These are phyloP conservation scores for Camponotus pennsylvanicus DNA, from an alignment of 1,140 invertebrate genomes.

Conservation along the genomic window DNA sequence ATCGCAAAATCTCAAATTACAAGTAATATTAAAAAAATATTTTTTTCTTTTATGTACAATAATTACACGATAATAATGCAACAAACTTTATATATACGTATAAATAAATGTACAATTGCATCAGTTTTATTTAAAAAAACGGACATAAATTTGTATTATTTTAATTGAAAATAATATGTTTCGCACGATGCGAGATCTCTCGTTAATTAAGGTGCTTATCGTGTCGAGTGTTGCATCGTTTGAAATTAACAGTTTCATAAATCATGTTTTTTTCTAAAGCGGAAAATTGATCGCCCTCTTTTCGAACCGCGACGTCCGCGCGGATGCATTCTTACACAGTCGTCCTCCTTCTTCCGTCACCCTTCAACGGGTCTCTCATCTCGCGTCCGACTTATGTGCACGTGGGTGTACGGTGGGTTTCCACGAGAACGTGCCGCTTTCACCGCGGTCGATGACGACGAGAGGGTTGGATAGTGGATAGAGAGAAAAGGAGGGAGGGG, in stretches of 20 bases:
- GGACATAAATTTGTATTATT: neutral
- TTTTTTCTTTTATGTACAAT: neutral
- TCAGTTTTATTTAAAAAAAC: neutral
- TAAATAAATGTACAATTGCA: neutral
- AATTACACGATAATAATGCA: neutral
- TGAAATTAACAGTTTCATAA: neutral
- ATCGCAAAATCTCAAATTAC: neutral
- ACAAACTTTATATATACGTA: neutral
- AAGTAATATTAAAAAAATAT: neutral
- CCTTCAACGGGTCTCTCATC: conserved; percentile 46
- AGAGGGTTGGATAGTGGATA: conserved; percentile 38
- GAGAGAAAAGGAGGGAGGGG: neutral
- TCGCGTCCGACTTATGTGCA: conserved; percentile 34
- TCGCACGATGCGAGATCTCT: neutral
- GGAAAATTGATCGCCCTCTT: neutral
- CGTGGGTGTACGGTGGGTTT: conserved; percentile 53
- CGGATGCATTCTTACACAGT: neutral
- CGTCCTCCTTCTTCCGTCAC: conserved; percentile 18
- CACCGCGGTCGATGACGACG: conserved; percentile 48
- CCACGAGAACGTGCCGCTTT: conserved; percentile 59
- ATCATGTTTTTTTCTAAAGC: neutral
- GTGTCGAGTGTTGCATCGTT: neutral
- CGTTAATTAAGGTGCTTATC: neutral
- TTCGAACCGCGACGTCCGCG: neutral
- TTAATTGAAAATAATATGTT: neutral